Evolutionary conservation across 2,888 invertebrate species (phyloP).

Genomic region (Arctia plantaginis): DNA sequence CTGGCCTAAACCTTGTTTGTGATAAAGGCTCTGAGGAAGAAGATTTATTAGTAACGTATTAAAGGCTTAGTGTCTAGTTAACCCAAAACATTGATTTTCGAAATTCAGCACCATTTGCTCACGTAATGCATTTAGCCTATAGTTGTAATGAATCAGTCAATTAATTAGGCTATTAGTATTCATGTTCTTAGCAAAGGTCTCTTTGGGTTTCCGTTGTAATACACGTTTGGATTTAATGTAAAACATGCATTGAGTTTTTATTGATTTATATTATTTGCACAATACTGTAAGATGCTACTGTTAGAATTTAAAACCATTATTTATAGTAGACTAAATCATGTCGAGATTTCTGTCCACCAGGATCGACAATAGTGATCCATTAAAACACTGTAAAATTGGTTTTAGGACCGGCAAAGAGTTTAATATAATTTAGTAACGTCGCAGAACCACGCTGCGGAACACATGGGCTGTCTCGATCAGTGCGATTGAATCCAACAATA

Average conservation of each 20-base stretch:
- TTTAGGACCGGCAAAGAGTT: no score
- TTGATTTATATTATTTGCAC: not conserved
- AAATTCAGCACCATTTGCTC: not conserved
- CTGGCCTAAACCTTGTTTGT: no score
- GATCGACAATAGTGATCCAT: not conserved
- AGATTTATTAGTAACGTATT: no score
- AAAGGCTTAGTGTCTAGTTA: not conserved
- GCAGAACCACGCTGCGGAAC: no score
- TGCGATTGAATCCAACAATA: no score
- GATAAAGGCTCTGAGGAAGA: no score
- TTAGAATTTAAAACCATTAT: not conserved
- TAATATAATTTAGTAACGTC: no score
- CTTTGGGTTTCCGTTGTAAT: not conserved
- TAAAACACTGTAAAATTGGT: no score
- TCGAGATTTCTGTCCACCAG: not conserved
- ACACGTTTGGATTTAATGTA: not conserved
- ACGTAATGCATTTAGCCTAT: not conserved
- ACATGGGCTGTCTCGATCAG: no score
- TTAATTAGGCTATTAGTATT: not conserved
- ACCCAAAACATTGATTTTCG: not conserved
- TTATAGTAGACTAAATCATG: not conserved
- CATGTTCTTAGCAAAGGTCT: not conserved
- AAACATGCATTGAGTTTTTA: slow-evolving; percentile 1
- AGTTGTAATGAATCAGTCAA: not conserved
- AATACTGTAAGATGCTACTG: not conserved